These are phyloP conservation scores for Heteromormyrus szaboi DNA, from an alignment of 2,797 vertebrate species.

Conservation along the genomic window DNA sequence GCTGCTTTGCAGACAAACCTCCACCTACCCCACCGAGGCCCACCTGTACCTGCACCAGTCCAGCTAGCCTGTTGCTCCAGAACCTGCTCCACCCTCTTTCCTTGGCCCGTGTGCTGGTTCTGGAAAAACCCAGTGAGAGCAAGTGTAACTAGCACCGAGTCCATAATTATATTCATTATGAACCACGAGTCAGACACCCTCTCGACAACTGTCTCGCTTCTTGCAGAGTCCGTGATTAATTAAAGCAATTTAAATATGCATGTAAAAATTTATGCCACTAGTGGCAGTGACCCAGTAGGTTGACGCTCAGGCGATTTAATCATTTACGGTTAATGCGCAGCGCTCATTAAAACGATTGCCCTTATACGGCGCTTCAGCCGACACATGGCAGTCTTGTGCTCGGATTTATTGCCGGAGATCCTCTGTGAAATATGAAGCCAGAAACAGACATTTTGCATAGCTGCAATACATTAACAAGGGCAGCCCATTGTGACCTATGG, in stretches of 20 bases:
- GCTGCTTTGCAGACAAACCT: not conserved
- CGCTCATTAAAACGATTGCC: not conserved
- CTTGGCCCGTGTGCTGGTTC: not conserved
- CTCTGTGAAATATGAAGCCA: not conserved
- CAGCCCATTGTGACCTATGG: not conserved
- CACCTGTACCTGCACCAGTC: conserved; percentile 40
- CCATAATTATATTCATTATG: not conserved
- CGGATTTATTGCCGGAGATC: not conserved
- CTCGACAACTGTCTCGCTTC: not conserved
- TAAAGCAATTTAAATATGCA: not conserved
- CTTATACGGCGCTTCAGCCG: not conserved
- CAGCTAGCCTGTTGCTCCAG: not conserved
- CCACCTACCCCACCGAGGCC: conserved; percentile 15
- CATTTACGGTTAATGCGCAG: not conserved
- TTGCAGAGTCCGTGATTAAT: not conserved
- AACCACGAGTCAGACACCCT: not conserved
- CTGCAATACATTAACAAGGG: not conserved
- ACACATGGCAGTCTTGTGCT: not conserved
- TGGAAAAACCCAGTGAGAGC: not conserved
- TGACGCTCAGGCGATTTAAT: not conserved
- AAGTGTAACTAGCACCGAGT: not conserved
- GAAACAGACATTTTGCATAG: not conserved
- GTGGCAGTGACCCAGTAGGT: not conserved
- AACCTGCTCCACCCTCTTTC: conserved; percentile 1
- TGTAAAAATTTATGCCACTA: not conserved